phyloP scores from a whole-genome alignment of 2,888 invertebrate genomes.

The Sminthurides aquaticus region DNA sequence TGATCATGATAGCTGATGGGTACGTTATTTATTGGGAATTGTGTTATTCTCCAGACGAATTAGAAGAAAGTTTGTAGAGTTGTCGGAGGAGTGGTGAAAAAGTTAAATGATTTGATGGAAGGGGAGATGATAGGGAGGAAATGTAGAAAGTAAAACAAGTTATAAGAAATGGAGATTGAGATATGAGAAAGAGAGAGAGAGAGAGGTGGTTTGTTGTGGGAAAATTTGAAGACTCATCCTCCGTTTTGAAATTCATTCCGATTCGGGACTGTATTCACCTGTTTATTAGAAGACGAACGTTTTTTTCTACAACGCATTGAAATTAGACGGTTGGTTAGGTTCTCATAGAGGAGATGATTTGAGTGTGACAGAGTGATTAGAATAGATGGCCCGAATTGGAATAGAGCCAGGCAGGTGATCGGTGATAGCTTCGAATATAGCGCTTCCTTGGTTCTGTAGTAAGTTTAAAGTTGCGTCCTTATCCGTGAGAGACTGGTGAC shows the following conservation, averaged over 20 bases:
- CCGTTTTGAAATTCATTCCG: background rate
- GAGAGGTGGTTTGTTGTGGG: background rate
- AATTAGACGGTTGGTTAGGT: slow-evolving; percentile 3
- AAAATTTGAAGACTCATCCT: slow-evolving; percentile 6
- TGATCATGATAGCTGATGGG: too few species aligned
- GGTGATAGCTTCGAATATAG: background rate
- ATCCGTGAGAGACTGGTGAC: background rate
- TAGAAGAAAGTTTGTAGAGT: too few species aligned
- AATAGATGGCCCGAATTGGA: background rate
- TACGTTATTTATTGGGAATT: too few species aligned
- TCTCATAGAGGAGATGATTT: background rate
- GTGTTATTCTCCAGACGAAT: too few species aligned
- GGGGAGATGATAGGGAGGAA: background rate
- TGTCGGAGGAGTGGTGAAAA: too few species aligned
- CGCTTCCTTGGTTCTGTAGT: background rate
- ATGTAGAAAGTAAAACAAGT: background rate
- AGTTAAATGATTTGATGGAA: too few species aligned
- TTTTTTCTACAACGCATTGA: background rate
- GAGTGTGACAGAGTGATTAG: slow-evolving; percentile 10
- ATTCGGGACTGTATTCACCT: background rate
- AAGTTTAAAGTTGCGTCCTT: background rate
- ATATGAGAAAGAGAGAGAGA: background rate
- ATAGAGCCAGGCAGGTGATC: background rate
- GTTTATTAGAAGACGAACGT: background rate
- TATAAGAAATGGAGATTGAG: background rate